Conservation (phyloP, 1,140 invertebrate genomes). For the Steinernema khuongi region DNA sequence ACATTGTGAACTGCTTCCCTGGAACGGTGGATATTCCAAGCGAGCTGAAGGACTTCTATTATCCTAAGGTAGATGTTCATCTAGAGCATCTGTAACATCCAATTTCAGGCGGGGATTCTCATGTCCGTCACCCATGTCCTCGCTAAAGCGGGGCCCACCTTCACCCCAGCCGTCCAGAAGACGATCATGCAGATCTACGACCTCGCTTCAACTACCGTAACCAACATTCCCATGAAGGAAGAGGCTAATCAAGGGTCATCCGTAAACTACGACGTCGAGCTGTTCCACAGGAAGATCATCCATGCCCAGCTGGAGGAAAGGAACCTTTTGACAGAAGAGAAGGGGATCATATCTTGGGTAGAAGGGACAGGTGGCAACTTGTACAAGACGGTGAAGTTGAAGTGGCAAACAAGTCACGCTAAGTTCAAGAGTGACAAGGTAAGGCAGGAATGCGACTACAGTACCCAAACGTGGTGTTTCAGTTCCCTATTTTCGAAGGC, state of each 20-base stretch:
- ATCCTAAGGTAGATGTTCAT: neutral
- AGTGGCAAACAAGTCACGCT: neutral
- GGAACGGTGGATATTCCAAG: neutral
- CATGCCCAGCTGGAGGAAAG: neutral
- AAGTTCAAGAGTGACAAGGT: constrained; percentile 2
- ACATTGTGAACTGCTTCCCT: neutral
- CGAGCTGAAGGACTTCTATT: neutral
- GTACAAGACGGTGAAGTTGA: neutral
- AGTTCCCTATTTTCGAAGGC: constrained; percentile 11
- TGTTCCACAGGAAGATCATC: neutral
- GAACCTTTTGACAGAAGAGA: neutral
- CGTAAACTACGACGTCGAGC: neutral
- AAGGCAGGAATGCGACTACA: too few relatives aligned
- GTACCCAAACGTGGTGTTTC: too few relatives aligned
- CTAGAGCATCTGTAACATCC: neutral
- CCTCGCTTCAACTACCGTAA: neutral
- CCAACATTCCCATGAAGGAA: neutral
- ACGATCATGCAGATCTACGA: neutral
- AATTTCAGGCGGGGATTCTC: neutral
- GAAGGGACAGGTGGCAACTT: neutral
- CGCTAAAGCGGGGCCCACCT: neutral
- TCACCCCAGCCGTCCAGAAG: neutral
- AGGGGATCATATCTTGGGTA: neutral
- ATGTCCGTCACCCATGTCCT: neutral
- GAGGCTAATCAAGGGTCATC: neutral